Evolutionary conservation across 2,797 vertebrate species (phyloP).

Genomic region (Myotis planiceps): DNA sequence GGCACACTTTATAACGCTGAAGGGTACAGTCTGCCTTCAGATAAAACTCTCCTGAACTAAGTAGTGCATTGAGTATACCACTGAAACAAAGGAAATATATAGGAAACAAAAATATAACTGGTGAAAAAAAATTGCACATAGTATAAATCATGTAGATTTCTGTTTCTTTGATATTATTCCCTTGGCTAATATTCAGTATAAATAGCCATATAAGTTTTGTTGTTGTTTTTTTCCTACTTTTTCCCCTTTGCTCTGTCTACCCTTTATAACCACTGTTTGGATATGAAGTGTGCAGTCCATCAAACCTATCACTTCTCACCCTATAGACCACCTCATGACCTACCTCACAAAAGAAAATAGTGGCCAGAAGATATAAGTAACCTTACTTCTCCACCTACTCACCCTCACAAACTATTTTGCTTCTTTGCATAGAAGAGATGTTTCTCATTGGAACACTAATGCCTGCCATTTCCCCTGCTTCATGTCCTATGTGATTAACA

Average conservation of each 20-base stretch:
- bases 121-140: neutral
- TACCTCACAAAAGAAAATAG: neutral
- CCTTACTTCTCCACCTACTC: neutral
- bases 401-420: neutral
- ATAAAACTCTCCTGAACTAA: neutral
- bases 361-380: neutral
- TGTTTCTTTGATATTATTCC: neutral
- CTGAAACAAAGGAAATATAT: neutral
- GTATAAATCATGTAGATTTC: neutral
- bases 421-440: neutral
- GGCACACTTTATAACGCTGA: neutral
- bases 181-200: neutral
- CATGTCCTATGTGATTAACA: neutral
- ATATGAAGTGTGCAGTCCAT: neutral
- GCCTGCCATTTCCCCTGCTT: neutral
- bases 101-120: neutral
- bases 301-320: neutral
- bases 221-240: neutral
- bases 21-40: neutral
- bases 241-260: neutral
- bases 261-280: neutral
- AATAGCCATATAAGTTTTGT: neutral
- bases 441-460: neutral
- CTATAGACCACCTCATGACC: neutral
- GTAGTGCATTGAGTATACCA: neutral